Conservation (phyloP, 2,797 vertebrate genomes). For the Lacerta bilineata region DNA sequence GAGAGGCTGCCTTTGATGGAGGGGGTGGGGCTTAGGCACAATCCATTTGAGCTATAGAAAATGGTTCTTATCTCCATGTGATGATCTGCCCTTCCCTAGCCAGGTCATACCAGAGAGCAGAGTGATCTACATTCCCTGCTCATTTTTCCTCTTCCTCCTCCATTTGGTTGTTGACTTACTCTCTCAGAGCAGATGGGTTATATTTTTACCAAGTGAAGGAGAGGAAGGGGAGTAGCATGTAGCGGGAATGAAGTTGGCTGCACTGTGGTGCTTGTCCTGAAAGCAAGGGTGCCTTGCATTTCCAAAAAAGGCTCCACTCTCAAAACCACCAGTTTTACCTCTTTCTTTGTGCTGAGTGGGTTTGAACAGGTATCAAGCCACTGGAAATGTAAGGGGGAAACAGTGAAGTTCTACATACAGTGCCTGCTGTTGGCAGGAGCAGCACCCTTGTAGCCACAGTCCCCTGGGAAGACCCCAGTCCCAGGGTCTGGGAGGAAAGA, state of each 20-base stretch:
- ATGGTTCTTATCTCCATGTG: background rate
- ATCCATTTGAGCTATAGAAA: background rate
- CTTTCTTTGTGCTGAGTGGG: conserved; percentile 7
- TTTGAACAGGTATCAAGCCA: conserved; percentile 22
- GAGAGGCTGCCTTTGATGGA: background rate
- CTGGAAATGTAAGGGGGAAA: background rate
- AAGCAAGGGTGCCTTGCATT: background rate
- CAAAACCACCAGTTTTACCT: background rate
- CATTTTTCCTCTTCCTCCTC: background rate
- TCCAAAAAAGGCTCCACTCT: background rate
- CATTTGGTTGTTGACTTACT: background rate
- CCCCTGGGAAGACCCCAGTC: background rate
- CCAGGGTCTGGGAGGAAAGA: background rate
- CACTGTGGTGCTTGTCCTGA: background rate
- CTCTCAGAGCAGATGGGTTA: background rate
- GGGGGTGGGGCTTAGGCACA: background rate
- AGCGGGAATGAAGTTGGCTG: background rate
- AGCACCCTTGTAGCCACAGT: background rate
- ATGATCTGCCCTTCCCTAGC: background rate
- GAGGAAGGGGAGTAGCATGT: background rate
- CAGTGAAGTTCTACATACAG: background rate
- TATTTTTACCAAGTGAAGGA: background rate
- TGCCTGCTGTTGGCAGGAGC: conserved; percentile 8
- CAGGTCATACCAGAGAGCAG: background rate
- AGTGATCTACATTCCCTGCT: background rate